Evolutionary conservation across 2,113 vertebrate genomes (phyloP).

Genomic region (Vombatus ursinus): DNA sequence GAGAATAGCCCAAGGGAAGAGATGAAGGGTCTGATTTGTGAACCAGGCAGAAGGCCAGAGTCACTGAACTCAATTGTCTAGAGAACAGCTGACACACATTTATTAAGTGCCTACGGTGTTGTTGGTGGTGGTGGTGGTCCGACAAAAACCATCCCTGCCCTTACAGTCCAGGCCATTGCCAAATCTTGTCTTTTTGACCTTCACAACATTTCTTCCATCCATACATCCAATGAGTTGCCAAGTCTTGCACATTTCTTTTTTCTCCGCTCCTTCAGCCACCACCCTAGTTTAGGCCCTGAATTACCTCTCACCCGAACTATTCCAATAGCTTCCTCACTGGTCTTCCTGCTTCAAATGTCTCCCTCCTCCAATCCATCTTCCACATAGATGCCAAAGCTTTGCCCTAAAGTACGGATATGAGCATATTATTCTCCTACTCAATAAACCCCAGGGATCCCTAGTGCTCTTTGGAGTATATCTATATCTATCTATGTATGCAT

Average conservation of each 20-base stretch:
- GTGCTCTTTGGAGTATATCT: no score
- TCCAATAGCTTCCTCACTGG: background rate
- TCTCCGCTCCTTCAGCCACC: background rate
- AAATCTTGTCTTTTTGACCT: background rate
- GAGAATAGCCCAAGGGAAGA: background rate
- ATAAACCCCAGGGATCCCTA: no score
- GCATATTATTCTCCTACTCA: no score
- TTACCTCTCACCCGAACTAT: background rate
- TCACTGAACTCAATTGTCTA: conserved; percentile 25
- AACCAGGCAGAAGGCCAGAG: background rate
- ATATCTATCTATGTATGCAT: no score
- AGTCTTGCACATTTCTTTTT: background rate
- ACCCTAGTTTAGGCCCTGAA: background rate
- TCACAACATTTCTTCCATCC: background rate
- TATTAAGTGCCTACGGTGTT: background rate
- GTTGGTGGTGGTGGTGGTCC: background rate
- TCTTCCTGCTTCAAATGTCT: background rate
- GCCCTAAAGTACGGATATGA: no score
- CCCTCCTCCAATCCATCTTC: background rate
- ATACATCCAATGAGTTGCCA: background rate
- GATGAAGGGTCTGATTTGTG: background rate
- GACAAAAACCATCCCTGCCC: background rate
- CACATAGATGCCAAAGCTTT: background rate
- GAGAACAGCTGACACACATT: background rate
- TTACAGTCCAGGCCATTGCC: background rate